A percentile compares a stretch with the other conserved stretches of the same genome.
Conservation (phyloP, 2,113 vertebrate genomes). For the Trichomycterus rosablanca region DNA sequence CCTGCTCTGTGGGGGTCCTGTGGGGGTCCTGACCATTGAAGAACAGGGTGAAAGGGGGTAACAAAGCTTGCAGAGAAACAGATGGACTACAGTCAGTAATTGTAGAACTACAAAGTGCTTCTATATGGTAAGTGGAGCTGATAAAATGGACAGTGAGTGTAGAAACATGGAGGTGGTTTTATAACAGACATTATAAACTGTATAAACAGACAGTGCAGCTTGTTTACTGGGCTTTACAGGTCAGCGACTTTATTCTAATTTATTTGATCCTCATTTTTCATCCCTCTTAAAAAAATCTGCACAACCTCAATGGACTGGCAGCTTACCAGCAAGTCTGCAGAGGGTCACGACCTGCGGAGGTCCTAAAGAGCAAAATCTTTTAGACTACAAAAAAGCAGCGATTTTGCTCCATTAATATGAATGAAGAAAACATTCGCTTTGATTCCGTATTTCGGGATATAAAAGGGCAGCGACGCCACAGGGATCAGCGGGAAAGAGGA, state of each 20-base stretch:
- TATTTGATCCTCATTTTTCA: slow-evolving; percentile 39
- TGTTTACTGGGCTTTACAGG: slow-evolving; percentile 13
- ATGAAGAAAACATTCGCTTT: slow-evolving; percentile 6
- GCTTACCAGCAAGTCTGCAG: slow-evolving; percentile 33
- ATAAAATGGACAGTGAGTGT: no score
- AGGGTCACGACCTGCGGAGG: slow-evolving; percentile 26
- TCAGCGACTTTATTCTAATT: slow-evolving; percentile 34
- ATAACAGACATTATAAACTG: no score
- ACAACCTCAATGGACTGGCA: slow-evolving; percentile 36
- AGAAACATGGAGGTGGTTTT: no score
- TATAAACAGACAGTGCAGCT: neutral
- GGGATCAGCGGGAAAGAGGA: neutral
- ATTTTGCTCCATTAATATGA: slow-evolving; percentile 22
- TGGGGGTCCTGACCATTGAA: no score
- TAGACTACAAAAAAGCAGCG: slow-evolving; percentile 7
- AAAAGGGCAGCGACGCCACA: slow-evolving; percentile 13
- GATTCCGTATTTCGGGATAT: slow-evolving; percentile 12
- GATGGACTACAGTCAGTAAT: no score
- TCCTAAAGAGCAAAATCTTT: neutral
- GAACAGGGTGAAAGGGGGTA: no score
- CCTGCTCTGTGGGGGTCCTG: no score
- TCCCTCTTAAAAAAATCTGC: slow-evolving; percentile 14
- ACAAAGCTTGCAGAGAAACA: no score
- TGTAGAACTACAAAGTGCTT: no score
- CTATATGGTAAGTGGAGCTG: no score